Base-by-base conservation (phyloP, 2,113 vertebrate genomes). In the Tyrannus savana region DNA sequence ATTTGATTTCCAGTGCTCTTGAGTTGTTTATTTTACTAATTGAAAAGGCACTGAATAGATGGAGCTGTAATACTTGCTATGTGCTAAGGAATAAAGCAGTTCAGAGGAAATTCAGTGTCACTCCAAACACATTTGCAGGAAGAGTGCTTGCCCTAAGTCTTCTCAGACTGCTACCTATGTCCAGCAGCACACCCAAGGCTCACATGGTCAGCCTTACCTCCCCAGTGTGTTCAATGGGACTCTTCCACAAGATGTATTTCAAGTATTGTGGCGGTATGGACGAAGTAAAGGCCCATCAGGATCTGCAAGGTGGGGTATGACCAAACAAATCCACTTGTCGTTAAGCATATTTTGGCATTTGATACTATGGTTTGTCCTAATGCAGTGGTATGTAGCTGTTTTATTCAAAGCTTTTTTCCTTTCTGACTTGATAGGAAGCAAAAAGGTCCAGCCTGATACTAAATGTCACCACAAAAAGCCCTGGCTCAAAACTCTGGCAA, bases 201-300 rank as follows among this genome's bases (percentile, higher is more conserved):
- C 24, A 17, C 1, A 2, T 0, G 0, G 3, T 60, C 72, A 58
- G 23, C 15, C 35, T 46, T 56, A 35, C 22, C 8, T 78, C 44
- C 7, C 12, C 35, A 7, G 7, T 2, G 17, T 46, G 37, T 78
- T 37, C 50, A 49, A 27, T 14, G 41, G 7, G 8, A 74, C 23
- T 89, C 47, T 77, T 49, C 19, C 47, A 82, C 5, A 17, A 67
- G 59, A 33, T 18, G 12, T 0, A 24, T 50, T 82, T 63, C n/a
- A 24, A 74, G 22, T 44, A 12, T 9, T 82, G 14, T 7, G 6
- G 25, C 4, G 4, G 17, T 12, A 39, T 59, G 15, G 10, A 67
- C 10, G 37, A 73, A 67, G 6, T 21, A 30, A 87, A 75, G 25
- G 58, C 18, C 25, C 39, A 17, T 37, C 6, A 62, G 21, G 6